These are phyloP conservation scores for Nasua narica DNA, from an alignment of 2,797 vertebrate species.

Conservation along the genomic window DNA sequence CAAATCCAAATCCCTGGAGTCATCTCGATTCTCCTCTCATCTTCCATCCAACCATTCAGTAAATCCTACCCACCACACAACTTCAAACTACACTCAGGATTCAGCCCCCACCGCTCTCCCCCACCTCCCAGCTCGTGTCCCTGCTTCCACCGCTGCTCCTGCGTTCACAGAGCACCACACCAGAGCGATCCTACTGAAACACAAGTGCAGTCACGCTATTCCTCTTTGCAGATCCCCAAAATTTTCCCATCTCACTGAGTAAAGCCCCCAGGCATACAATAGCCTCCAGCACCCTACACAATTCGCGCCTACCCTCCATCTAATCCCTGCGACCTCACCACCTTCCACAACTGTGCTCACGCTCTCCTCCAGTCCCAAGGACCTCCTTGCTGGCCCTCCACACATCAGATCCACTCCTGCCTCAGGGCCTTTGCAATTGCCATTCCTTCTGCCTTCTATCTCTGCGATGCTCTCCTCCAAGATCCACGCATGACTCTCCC, in stretches of 20 bases:
- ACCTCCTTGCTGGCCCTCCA: neutral
- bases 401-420: neutral
- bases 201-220: neutral
- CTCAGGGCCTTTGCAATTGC: neutral
- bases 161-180: neutral
- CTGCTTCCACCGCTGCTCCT: neutral
- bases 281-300: neutral
- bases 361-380: neutral
- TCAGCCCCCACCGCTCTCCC: neutral
- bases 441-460: neutral
- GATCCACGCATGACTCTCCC: accelerated
- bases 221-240: neutral
- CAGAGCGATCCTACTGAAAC: neutral
- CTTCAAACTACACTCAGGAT: neutral
- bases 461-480: neutral
- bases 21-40: neutral
- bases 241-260: neutral
- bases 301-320: neutral
- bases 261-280: neutral
- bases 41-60: neutral
- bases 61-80: neutral
- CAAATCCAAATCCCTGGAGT: neutral
- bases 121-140: neutral
- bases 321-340: neutral
- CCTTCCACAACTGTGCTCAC: neutral